Evolutionary conservation across 2,113 vertebrate species (phyloP).

Genomic region (Eptesicus fuscus): DNA sequence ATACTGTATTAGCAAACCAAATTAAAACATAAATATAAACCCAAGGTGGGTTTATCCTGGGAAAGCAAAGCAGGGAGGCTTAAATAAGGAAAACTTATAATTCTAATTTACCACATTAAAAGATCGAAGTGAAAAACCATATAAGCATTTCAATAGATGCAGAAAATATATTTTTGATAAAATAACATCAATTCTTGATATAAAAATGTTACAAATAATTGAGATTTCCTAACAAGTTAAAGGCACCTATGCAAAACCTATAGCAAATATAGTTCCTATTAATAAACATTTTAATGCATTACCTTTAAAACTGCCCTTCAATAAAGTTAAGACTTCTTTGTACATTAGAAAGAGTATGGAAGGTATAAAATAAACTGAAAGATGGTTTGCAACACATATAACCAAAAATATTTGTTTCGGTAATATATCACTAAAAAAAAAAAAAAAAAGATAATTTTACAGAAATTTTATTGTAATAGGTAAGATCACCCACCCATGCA

Average conservation of each 20-base stretch:
- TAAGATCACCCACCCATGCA: background rate
- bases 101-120: background rate
- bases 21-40: background rate
- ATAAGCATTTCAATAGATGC: background rate
- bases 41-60: background rate
- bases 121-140: background rate
- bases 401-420: background rate
- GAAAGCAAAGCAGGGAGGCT: background rate
- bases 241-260: background rate
- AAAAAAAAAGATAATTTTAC: background rate
- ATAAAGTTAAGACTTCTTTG: background rate
- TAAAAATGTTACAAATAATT: background rate
- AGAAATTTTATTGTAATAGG: background rate
- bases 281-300: conserved; percentile 8
- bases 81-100: background rate
- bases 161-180: background rate
- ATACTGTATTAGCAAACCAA: background rate
- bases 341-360: background rate
- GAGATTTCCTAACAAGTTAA: background rate
- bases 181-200: background rate
- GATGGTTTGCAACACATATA: background rate
- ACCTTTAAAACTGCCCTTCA: background rate
- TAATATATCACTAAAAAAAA: background rate
- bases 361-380: background rate
- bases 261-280: background rate